Evolutionary conservation across 1,140 invertebrate genomes (phyloP).

Genomic region (Drosophila nannoptera): DNA sequence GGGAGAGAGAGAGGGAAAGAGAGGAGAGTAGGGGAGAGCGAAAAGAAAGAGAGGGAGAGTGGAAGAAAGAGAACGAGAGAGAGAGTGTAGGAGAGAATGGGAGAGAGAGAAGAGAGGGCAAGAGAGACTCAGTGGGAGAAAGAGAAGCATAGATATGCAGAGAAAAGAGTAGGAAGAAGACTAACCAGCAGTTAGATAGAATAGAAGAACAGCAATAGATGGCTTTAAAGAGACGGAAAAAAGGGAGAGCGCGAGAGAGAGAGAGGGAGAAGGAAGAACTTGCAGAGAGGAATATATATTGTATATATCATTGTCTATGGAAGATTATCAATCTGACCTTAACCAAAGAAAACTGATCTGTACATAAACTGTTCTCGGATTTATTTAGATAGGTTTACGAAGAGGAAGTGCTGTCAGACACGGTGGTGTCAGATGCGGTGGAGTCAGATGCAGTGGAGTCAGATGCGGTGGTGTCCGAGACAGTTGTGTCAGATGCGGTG

Average conservation of each 20-base stretch:
- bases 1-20: not conserved
- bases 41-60: not conserved
- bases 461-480: slow-evolving; percentile 2
- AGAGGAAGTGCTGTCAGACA: not conserved
- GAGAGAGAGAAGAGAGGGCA: not conserved
- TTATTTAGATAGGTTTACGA: too few species aligned
- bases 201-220: too few species aligned
- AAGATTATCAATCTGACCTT: too few species aligned
- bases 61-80: not conserved
- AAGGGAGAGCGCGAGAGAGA: not conserved
- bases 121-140: not conserved
- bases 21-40: not conserved
- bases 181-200: too few species aligned
- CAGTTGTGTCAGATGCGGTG: too few species aligned
- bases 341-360: too few species aligned
- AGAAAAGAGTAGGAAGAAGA: too few species aligned
- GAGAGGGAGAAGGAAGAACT: not conserved
- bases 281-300: too few species aligned
- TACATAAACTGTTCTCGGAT: too few species aligned
- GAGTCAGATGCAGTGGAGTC: slow-evolving; percentile 7
- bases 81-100: not conserved
- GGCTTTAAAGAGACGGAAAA: too few species aligned
- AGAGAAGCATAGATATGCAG: not conserved
- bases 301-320: too few species aligned
- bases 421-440: slow-evolving; percentile 5